phyloP scores from a whole-genome alignment of 2,113 vertebrate species.

The Ceuthmochares aereus region DNA sequence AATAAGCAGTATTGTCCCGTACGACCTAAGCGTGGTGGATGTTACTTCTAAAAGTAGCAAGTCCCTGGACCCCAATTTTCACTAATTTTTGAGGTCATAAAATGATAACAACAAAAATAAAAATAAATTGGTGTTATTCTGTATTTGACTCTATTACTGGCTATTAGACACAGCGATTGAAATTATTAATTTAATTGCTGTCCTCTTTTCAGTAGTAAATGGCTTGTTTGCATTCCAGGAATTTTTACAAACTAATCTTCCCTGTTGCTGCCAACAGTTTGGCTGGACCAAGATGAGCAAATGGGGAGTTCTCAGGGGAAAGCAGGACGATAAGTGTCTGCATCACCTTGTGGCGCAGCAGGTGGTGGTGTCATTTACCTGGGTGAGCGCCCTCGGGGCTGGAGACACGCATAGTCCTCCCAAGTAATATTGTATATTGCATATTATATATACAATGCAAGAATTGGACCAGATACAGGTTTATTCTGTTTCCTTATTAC shows the following conservation, averaged over 20 bases:
- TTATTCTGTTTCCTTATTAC: neutral
- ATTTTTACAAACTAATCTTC: neutral
- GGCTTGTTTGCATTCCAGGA: accelerated
- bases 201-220: neutral
- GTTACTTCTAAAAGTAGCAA: neutral
- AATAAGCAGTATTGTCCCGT: neutral
- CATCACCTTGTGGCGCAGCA: neutral
- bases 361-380: accelerated
- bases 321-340: accelerated
- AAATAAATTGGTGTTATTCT: neutral
- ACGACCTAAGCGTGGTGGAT: neutral
- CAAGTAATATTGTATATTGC: accelerated
- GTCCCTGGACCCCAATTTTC: neutral
- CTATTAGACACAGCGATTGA: neutral
- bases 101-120: neutral
- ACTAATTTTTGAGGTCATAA: neutral
- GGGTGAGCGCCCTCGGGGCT: neutral
- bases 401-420: neutral
- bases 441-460: neutral
- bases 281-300: accelerated
- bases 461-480: accelerated
- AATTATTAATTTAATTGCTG: neutral
- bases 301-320: accelerated
- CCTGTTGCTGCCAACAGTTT: neutral
- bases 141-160: neutral